Base-by-base conservation (phyloP, 2,113 vertebrate genomes). In the Perca schrenkii region DNA sequence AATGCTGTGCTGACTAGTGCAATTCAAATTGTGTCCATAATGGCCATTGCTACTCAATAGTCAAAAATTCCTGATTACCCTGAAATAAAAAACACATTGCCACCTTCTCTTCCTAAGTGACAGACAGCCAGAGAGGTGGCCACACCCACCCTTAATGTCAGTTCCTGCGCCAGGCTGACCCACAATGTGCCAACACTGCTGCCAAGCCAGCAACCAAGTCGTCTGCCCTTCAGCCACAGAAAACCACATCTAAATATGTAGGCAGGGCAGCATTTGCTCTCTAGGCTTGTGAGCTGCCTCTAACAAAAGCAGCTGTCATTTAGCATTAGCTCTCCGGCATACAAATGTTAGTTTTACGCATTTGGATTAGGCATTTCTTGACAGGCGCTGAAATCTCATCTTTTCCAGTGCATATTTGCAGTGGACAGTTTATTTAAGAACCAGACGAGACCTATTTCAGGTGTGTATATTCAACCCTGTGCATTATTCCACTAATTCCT, bases 221-320 rank as follows among this genome's bases (percentile, higher is more conserved):
- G 81, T 79, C 87, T 88, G 81, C 85, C 82, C 80, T 85, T 79
- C 79, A 85, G 79, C 74, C 57, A 36, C 61, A 82, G 67, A 80
- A 89, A 79, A 75, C 77, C 77, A 57, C 77, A 56, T 56, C 49
- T 83, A 84, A 84, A 91, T 84, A 88, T 82, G 85, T 57, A 71
- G 78, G 73, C 84, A 78, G 64, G 70, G 54, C 21, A 47, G 79
- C 54, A 2, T 81, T 74, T 53, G 56, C 73, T 85, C 58, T 84
- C n/a, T 2, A 49, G 71, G 7, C 83, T 85, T 22, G 31, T 47
- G 71, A 46, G 73, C 12, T 68, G 76, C 69, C 54, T 84, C 79
- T 77, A 79, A 80, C 68, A 83, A 86, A 91, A 81, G 79, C 87
- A 88, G 80, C 69, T 84, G 87, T 87, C 80, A 76, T 69, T 79